Conservation (phyloP, 2,797 vertebrate species). For the Micromesistius poutassou region DNA sequence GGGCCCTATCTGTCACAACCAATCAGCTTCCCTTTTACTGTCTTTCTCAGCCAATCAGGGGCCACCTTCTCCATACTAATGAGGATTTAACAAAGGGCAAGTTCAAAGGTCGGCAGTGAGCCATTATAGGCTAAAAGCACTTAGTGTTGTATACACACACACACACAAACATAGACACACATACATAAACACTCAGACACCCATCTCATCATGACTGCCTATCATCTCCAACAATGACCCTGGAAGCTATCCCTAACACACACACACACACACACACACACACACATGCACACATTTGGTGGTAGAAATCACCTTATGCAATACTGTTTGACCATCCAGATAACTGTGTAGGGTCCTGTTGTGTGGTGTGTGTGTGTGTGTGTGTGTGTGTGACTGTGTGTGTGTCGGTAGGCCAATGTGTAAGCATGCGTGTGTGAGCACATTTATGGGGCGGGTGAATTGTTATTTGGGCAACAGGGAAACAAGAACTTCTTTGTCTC, state of each 20-base stretch:
- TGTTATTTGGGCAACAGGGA: background rate
- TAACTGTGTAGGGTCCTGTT: background rate
- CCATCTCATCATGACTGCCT: conserved; percentile 45
- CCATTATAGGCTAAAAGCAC: conserved; percentile 41
- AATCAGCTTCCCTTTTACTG: conserved; percentile 52
- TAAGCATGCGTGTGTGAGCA: background rate
- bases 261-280: conserved; percentile 17
- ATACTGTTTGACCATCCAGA: conserved; percentile 34
- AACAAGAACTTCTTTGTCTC: conserved; percentile 6
- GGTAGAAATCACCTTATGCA: conserved; percentile 38
- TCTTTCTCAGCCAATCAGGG: conserved; percentile 54
- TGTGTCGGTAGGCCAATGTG: background rate
- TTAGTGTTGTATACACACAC: conserved; percentile 31
- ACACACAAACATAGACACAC: background rate
- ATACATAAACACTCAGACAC: conserved; percentile 24
- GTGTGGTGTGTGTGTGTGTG: background rate
- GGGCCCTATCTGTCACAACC: conserved; percentile 54
- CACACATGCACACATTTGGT: conserved; percentile 7
- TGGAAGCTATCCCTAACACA: conserved; percentile 43
- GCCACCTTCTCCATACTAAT: conserved; percentile 39
- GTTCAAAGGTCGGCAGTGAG: conserved; percentile 39
- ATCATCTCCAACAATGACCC: conserved; percentile 42
- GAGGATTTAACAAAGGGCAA: conserved; percentile 48
- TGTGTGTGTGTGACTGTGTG: background rate
- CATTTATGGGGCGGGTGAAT: background rate